Conservation (phyloP, 2,888 invertebrate genomes). For the Noctua comes region DNA sequence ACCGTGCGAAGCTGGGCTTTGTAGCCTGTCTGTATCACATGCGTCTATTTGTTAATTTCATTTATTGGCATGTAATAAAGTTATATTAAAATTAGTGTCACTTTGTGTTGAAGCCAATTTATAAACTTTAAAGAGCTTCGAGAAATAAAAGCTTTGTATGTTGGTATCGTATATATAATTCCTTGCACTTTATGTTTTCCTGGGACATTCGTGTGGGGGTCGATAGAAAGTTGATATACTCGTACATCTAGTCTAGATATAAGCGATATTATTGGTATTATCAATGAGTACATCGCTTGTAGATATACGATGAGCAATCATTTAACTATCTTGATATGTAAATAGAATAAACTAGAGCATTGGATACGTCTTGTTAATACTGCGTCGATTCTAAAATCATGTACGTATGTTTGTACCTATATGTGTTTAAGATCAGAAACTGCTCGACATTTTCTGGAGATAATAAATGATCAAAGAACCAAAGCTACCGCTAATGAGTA, state of each 20-base stretch:
- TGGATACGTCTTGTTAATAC: conserved; percentile 1
- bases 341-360: conserved; percentile 24
- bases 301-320: conserved; percentile 16
- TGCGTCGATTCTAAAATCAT: neutral
- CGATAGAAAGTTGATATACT: conserved; percentile 27
- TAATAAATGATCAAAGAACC: neutral
- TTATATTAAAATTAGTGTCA: neutral
- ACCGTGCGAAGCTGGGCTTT: neutral
- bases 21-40: neutral
- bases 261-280: conserved; percentile 6
- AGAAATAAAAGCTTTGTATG: neutral
- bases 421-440: neutral
- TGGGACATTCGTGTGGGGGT: neutral
- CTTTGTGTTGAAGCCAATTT: neutral
- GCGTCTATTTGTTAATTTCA: neutral
- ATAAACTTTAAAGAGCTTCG: neutral
- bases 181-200: conserved; percentile 2
- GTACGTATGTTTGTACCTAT: neutral
- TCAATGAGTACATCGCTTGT: conserved; percentile 25
- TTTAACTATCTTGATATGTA: neutral
- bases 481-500: neutral
- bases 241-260: neutral
- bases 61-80: neutral
- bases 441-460: neutral
- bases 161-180: neutral